Base-by-base conservation (phyloP, 2,113 vertebrate genomes). In the Platycercus adscitus region DNA sequence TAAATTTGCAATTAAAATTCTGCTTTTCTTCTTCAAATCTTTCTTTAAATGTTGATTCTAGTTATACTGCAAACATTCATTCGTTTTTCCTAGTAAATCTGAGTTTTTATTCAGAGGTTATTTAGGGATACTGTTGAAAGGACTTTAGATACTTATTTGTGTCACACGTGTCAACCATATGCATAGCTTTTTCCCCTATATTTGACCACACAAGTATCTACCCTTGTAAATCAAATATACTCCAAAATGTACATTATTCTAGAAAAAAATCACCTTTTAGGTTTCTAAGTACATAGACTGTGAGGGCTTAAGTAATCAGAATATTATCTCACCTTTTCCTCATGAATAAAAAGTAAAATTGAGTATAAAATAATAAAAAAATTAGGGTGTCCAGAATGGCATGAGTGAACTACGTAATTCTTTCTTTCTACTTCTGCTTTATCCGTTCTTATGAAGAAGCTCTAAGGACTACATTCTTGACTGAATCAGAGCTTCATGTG, bases 331-430 rank as follows among this genome's bases (percentile, higher is more conserved):
- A 50, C 5, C 4, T 77, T 83, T 77, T 60, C 33, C 3, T 65
- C 10, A 11, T 53, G 33, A 52, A 44, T 35, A 61, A n/a, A 50
- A 82, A 75, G 5, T 23, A 61, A 15, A 63, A 61, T 21, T 17
- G 9, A 44, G 2, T n/a, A 15, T 49, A 77, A 83, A 68, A 90
- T 71, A 0, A 46, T 46, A 39, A 39, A 1, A 8, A 11, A 0
- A 46, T 46, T 39, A 35, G 1, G 5, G 7, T 80, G 15, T 86
- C 17, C 28, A 39, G 18, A 81, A 66, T 7, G 10, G 3, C 8
- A 15, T 13, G 13, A 77, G 2, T 5, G 3, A 94, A 37, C 11
- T 26, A 14, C 11, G 7, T 7, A 72, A 43, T 26, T 76, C 20
- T 82, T 65, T 56, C 61, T 39, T 79, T 33, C 16, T 53, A 4